phyloP scores from a whole-genome alignment of 2,888 invertebrate species.

The Acronicta aceris region DNA sequence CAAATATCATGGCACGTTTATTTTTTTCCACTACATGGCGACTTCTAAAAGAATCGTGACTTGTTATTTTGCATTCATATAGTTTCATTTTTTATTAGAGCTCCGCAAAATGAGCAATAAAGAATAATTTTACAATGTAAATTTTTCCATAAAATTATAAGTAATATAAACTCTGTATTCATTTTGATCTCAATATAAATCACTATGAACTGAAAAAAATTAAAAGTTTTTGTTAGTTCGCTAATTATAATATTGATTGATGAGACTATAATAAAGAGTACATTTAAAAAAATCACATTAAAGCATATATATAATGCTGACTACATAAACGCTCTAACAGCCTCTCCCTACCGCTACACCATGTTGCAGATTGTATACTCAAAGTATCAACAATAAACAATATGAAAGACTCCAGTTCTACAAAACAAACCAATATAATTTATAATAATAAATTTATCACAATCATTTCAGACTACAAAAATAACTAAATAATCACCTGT shows the following conservation, averaged over 20 bases:
- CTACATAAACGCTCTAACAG: slow-evolving; percentile 88
- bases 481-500: slow-evolving; percentile 76
- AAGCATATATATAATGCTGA: slow-evolving; percentile 90
- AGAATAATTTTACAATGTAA: slow-evolving; percentile 87
- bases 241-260: slow-evolving; percentile 87
- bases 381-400: slow-evolving; percentile 83
- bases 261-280: slow-evolving; percentile 89
- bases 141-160: slow-evolving; percentile 83
- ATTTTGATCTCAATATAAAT: slow-evolving; percentile 88
- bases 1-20: slow-evolving; percentile 90
- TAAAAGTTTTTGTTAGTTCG: slow-evolving; percentile 87
- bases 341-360: slow-evolving; percentile 69
- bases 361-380: slow-evolving; percentile 69
- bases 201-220: slow-evolving; percentile 87
- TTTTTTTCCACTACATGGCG: slow-evolving; percentile 90
- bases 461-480: slow-evolving; percentile 86
- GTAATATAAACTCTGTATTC: slow-evolving; percentile 87
- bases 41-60: slow-evolving; percentile 90
- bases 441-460: slow-evolving; percentile 83
- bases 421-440: slow-evolving; percentile 78
- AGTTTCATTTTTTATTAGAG: slow-evolving; percentile 84
- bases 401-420: slow-evolving; percentile 70
- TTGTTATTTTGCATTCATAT: slow-evolving; percentile 89
- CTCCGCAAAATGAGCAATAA: slow-evolving; percentile 84
- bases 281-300: slow-evolving; percentile 90